Evolutionary conservation across 2,888 invertebrate genomes (phyloP), one percentile per base, ranked within the genome.

Genomic region (Sinelater perroti): DNA sequence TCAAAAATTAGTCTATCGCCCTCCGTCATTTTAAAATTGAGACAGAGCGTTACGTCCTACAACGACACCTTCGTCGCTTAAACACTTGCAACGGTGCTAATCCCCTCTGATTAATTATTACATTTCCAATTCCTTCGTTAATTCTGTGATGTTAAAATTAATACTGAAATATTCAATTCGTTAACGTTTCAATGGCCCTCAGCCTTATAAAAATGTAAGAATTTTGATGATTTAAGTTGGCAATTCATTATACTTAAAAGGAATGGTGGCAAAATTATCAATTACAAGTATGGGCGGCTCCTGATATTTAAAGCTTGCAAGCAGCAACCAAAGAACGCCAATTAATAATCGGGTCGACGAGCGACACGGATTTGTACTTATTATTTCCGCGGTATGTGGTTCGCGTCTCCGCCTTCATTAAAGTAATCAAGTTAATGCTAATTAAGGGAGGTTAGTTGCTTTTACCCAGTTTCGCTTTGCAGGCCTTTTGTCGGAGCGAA

Each of bases 311-410:
- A n/a, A n/a, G n/a, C n/a, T n/a, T n/a, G n/a, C n/a, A n/a, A n/a
- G n/a, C n/a, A n/a, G n/a, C n/a, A n/a, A n/a, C n/a, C n/a, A n/a
- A n/a, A n/a, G n/a, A n/a, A n/a, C 1, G 11, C n/a, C 42, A 42
- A 42, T 42, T 42, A 24, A 21, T 42, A 42, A 42, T 8, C 26
- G 24, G 42, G 42, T 42, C 42, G 26, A 42, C 11, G 13, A 24
- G 14, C 10, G 10, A 42, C 42, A 24, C 26, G 14, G 24, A 42
- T 42, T 42, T 42, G n/a, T 14, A 7, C 42, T 42, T 42, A 35
- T 35, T 35, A 36, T 36, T 36, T 14, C 7, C 36, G 10, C 3
- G 16, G 18, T 13, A 36, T 36, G 36, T 36, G 6, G 17, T 14
- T 7, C 18, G 16, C 36, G 18, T 36, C 16, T 33, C 6, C 10